Conservation (phyloP, 2,797 vertebrate genomes). For the Chromobotia macracanthus region DNA sequence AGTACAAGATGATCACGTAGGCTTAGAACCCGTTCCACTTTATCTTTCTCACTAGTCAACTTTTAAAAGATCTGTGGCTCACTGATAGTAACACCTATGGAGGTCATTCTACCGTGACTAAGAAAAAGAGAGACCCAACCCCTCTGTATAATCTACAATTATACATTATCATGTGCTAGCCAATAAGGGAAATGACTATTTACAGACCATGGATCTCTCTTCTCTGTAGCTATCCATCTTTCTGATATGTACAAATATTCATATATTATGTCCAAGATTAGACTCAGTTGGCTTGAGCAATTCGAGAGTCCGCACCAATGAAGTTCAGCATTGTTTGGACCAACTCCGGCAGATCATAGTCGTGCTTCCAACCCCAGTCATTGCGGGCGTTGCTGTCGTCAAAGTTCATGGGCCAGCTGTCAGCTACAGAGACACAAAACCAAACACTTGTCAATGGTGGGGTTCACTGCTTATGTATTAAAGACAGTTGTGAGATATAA, state of each 20-base stretch:
- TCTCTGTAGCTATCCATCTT: conserved; percentile 69
- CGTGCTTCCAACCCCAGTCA: conserved; percentile 97
- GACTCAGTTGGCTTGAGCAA: conserved; percentile 83
- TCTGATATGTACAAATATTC: conserved; percentile 71
- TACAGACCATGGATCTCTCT: conserved; percentile 68
- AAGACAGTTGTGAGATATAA: not conserved
- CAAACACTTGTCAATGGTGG: not conserved
- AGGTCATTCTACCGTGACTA: conserved; percentile 25
- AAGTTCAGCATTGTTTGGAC: conserved; percentile 91
- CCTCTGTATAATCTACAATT: conserved; percentile 17
- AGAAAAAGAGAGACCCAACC: conserved; percentile 31
- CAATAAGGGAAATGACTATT: conserved; percentile 66
- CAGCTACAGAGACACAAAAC: conserved; percentile 77
- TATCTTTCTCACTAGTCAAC: not conserved
- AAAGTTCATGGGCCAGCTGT: conserved; percentile 97
- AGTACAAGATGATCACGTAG: not conserved
- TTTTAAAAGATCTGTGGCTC: conserved; percentile 6
- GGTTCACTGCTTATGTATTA: too few species aligned
- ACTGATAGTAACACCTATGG: not conserved
- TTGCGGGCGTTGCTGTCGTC: conserved; percentile 89
- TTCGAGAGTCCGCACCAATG: conserved; percentile 74
- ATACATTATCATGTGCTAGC: conserved; percentile 27
- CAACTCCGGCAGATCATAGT: conserved; percentile 91
- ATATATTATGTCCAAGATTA: not conserved
- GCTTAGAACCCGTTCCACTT: conserved; percentile 3